Evolutionary conservation across 1,140 invertebrate species (phyloP).

Genomic region (Lordiphosa mommai): DNA sequence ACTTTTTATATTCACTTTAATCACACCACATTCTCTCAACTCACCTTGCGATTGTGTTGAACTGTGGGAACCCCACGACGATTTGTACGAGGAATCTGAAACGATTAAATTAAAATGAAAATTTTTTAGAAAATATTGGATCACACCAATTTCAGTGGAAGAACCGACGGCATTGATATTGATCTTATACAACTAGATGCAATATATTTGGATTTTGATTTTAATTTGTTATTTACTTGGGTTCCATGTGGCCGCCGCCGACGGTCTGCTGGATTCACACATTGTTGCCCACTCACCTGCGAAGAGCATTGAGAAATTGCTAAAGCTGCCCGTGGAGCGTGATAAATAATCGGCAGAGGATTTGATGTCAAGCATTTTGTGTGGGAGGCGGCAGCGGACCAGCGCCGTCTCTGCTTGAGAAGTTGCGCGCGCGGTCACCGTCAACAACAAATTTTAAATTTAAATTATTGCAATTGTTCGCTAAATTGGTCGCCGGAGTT

Average conservation of each 20-base stretch:
- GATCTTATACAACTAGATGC: neutral
- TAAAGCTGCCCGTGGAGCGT: conserved; percentile 85
- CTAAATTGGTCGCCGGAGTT: conserved; percentile 27
- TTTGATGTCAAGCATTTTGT: conserved; percentile 85
- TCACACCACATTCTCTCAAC: conserved; percentile 10
- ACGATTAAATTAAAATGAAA: conserved; percentile 45
- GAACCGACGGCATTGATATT: conserved; percentile 25
- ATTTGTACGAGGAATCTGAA: conserved; percentile 87
- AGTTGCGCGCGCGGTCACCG: neutral
- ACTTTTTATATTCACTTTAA: neutral
- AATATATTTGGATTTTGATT: conserved; percentile 13
- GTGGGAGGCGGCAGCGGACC: conserved; percentile 47
- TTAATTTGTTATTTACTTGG: conserved; percentile 60
- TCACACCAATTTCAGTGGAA: neutral
- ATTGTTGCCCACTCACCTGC: conserved; percentile 82
- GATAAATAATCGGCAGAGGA: conserved; percentile 86
- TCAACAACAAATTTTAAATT: conserved; percentile 23
- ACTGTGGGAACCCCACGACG: conserved; percentile 85
- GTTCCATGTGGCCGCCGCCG: conserved; percentile 61
- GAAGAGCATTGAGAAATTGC: conserved; percentile 87
- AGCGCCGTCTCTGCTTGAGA: conserved; percentile 40
- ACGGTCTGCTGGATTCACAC: conserved; percentile 67
- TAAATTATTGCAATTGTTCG: conserved; percentile 25
- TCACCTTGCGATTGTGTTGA: conserved; percentile 85
- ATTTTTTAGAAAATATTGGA: neutral